Percentiles rank a stretch among this genome's conserved stretches.
Conservation (phyloP, 2,113 vertebrate species). For the Semnornis frantzii region DNA sequence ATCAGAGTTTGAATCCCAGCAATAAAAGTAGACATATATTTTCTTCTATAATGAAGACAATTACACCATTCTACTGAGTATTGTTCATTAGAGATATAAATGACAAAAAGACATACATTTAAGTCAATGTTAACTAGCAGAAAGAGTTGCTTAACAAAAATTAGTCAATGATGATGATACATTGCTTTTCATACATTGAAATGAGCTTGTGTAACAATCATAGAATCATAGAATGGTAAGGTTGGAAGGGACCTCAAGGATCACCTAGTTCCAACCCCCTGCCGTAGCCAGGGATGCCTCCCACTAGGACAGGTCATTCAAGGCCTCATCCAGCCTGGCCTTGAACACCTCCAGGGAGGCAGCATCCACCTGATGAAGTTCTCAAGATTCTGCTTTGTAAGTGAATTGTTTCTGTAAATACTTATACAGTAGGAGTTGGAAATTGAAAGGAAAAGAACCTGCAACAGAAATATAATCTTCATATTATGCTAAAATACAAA, state of each 20-base stretch:
- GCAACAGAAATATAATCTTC: background rate
- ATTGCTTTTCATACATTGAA: background rate
- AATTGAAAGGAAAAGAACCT: background rate
- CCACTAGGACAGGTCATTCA: too few relatives aligned
- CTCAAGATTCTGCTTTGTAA: background rate
- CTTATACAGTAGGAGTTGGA: background rate
- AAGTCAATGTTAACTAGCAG: background rate
- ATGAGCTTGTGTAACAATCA: background rate
- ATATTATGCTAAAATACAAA: background rate
- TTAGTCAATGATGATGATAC: background rate
- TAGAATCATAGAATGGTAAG: too few relatives aligned
- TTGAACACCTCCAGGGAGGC: too few relatives aligned
- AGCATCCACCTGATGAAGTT: background rate
- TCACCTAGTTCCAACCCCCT: too few relatives aligned
- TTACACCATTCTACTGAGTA: background rate
- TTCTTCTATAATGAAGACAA: background rate
- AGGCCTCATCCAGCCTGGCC: too few relatives aligned
- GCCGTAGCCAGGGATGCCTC: too few relatives aligned
- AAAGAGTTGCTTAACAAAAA: background rate
- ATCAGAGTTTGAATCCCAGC: background rate
- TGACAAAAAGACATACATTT: background rate
- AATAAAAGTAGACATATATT: background rate
- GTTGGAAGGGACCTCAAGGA: too few relatives aligned
- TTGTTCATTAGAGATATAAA: background rate
- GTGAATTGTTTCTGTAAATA: background rate